phyloP scores from a whole-genome alignment of 2,113 vertebrate genomes.

The Psettodes erumei region DNA sequence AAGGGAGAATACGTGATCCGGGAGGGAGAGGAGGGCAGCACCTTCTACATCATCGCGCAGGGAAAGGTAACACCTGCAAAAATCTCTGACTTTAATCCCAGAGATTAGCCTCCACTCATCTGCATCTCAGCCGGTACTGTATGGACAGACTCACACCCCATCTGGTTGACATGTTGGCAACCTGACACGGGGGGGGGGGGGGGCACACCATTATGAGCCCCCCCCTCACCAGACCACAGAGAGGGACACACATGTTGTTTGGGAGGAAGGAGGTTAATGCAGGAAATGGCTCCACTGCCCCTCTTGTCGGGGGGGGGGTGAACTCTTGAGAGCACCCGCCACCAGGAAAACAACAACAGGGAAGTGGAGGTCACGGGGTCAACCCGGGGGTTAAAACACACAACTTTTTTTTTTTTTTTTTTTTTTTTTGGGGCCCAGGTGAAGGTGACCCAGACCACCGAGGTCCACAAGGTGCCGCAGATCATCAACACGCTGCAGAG shows the following conservation, averaged over 20 bases:
- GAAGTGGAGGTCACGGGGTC: constrained; percentile 57
- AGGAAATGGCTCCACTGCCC: constrained; percentile 65
- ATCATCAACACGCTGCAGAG: constrained; percentile 82
- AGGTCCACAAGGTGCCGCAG: constrained; percentile 74
- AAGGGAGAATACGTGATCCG: constrained; percentile 83
- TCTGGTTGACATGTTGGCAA: constrained; percentile 68
- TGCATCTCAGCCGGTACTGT: too few relatives aligned
- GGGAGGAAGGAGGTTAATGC: constrained; percentile 57
- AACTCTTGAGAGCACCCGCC: constrained; percentile 26
- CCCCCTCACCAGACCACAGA: constrained; percentile 46
- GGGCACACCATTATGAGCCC: constrained; percentile 72
- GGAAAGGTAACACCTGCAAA: constrained; percentile 82
- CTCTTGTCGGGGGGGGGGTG: constrained; percentile 2
- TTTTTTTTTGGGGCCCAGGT: too few relatives aligned
- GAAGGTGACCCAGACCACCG: constrained; percentile 82
- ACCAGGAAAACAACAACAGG: constrained; percentile 56
- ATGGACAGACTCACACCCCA: too few relatives aligned
- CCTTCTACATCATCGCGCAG: constrained; percentile 85
- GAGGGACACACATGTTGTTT: constrained; percentile 68
- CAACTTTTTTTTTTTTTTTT: too few relatives aligned
- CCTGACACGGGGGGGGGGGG: constrained; percentile 68
- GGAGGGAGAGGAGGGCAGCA: constrained; percentile 84
- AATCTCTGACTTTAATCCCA: not conserved
- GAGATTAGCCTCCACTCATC: not conserved
- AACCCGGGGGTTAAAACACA: constrained; percentile 56